Evolutionary conservation across 2,797 vertebrate genomes (phyloP).

Genomic region (Harpagifer antarcticus): DNA sequence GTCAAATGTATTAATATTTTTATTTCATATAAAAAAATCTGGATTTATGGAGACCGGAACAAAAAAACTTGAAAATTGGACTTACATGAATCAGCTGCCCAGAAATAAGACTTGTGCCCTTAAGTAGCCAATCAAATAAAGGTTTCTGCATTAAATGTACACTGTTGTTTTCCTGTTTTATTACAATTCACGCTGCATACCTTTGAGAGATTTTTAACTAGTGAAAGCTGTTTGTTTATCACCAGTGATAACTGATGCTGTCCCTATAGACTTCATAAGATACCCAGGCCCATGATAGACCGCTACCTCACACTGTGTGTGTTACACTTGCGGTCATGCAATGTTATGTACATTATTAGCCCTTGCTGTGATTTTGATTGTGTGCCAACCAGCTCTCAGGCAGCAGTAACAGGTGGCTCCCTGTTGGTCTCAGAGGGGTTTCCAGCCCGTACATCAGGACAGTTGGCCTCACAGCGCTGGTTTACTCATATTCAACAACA

Average conservation of each 20-base stretch:
- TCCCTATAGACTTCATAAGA: neutral
- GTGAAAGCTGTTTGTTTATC: no score
- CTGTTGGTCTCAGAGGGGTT: constrained; percentile 22
- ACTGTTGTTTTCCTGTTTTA: no score
- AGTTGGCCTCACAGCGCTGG: constrained; percentile 15
- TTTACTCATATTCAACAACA: constrained; percentile 41
- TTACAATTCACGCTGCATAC: no score
- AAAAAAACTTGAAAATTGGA: no score
- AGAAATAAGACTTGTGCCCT: no score
- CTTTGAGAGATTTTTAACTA: no score
- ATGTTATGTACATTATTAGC: constrained; percentile 17
- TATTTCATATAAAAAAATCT: no score
- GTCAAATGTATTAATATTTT: neutral
- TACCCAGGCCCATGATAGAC: neutral
- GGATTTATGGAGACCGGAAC: no score
- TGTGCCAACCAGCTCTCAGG: constrained; percentile 33
- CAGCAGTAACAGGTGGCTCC: constrained; percentile 62
- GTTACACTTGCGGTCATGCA: constrained; percentile 2
- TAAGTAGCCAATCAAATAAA: no score
- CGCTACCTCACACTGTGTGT: constrained; percentile 3
- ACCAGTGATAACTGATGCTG: constrained; percentile 16
- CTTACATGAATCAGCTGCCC: no score
- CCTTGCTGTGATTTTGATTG: constrained; percentile 54
- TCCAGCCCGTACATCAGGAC: constrained; percentile 27
- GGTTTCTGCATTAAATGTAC: no score